phyloP scores from a whole-genome alignment of 2,888 invertebrate genomes.

The Cremastobaeus sp. region DNA sequence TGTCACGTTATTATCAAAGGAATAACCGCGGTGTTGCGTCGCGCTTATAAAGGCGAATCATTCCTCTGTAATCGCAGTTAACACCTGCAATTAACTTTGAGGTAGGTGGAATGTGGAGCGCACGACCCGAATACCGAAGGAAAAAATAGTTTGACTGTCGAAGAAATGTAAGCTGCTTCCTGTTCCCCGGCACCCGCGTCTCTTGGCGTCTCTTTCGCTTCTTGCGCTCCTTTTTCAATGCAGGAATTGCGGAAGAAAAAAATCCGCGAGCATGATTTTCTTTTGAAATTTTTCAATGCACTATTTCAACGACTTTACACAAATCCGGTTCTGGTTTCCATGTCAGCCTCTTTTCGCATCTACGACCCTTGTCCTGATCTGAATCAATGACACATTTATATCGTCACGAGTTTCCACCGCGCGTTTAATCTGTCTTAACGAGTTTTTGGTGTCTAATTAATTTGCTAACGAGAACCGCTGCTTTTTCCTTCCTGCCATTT shows the following conservation, averaged over 20 bases:
- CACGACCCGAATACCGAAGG: constrained; percentile 55
- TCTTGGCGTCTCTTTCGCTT: constrained; percentile 1
- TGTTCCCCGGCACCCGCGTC: constrained; percentile 11
- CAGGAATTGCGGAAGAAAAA: constrained; percentile 45
- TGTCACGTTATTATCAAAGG: constrained; percentile 13
- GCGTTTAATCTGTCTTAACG: constrained; percentile 39
- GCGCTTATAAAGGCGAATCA: constrained; percentile 42
- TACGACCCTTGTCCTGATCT: constrained; percentile 35
- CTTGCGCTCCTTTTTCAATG: constrained; percentile 24
- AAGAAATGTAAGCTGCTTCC: constrained; percentile 37
- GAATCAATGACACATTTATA: constrained; percentile 56
- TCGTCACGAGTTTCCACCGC: constrained; percentile 21
- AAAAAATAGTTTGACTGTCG: constrained; percentile 51
- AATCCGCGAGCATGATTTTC: constrained; percentile 42
- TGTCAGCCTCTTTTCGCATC: constrained; percentile 23
- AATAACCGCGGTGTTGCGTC: constrained; percentile 10
- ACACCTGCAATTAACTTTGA: constrained; percentile 70
- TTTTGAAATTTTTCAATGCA: constrained; percentile 48
- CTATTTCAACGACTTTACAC: constrained; percentile 41
- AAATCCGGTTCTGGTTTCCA: constrained; percentile 48
- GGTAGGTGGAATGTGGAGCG: constrained; percentile 60
- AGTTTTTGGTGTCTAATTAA: constrained; percentile 53
- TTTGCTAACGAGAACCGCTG: constrained; percentile 33
- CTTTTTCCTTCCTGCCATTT: constrained; percentile 5
- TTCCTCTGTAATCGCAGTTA: constrained; percentile 65